Base-by-base conservation (phyloP, 2,888 invertebrate genomes). In the Amphipoea oculea region DNA sequence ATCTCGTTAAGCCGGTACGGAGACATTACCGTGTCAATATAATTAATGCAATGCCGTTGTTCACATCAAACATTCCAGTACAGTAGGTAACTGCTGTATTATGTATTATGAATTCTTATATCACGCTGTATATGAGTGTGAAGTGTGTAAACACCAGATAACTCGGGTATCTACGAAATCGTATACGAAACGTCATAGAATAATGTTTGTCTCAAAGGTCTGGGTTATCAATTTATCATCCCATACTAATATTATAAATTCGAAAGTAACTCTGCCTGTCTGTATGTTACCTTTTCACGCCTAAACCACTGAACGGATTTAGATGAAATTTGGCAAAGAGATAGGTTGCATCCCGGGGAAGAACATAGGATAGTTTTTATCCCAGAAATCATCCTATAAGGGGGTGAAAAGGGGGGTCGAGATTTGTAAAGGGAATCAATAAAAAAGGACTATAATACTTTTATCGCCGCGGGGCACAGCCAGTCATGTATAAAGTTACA, bases 211-310 rank as follows among this genome's bases (percentile, higher is more conserved):
- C 82, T 70, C 29, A 85, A 89, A 87, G 91, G 91, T 88, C 89
- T 85, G 83, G 90, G 91, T 91, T 90, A 90, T 90, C 87, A 69
- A n/a, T n/a, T n/a, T n/a, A n/a, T n/a, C n/a, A n/a, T n/a, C 14
- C 36, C 29, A 29, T 29, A 29, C 29, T 29, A 29, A 29, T 29
- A 29, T 29, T 29, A 29, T 29, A 29, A 29, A 29, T 29, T 29
- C 29, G 29, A 29, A 29, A 29, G 29, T 29, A 29, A 29, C 29
- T 29, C 29, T 29, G 29, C 1, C 29, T 29, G 29, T 29, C 29
- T 29, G 29, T 29, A 29, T 29, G 29, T 29, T 29, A 29, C 29
- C 29, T 29, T 29, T 29, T 29, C 29, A 1, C 29, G 29, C 29
- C 29, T 29, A 29, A 29, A 29, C 1, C 29, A 29, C 29, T 29